phyloP scores from a whole-genome alignment of 2,888 invertebrate genomes.

The Ennomos erosarius region DNA sequence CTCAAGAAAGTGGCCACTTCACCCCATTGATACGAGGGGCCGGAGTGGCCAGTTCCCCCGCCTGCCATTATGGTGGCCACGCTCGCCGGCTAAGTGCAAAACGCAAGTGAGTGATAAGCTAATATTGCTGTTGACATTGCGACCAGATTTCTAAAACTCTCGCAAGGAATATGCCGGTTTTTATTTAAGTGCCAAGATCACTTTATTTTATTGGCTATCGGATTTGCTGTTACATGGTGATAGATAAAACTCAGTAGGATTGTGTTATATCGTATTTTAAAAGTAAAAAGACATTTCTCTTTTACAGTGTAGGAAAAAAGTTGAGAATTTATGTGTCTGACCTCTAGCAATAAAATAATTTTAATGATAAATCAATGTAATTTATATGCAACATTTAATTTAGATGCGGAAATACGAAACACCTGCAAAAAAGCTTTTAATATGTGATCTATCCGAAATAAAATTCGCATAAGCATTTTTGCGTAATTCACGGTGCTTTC shows the following conservation, averaged over 20 bases:
- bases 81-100: constrained; percentile 28
- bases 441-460: neutral
- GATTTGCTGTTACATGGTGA: neutral
- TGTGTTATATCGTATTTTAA: too few relatives aligned
- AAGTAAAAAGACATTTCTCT: too few relatives aligned
- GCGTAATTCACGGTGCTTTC: constrained; percentile 41
- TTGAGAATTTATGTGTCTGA: too few relatives aligned
- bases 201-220: constrained; percentile 2
- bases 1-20: constrained; percentile 33
- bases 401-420: too few relatives aligned
- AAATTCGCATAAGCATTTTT: constrained; percentile 11
- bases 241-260: too few relatives aligned
- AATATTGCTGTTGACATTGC: constrained; percentile 36
- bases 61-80: constrained; percentile 13
- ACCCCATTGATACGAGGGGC: constrained; percentile 27
- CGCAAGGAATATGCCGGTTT: constrained; percentile 4
- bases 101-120: constrained; percentile 39
- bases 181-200: constrained; percentile 22
- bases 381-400: too few relatives aligned
- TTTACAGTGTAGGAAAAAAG: too few relatives aligned
- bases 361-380: too few relatives aligned
- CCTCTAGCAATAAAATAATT: too few relatives aligned
- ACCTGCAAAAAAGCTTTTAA: neutral
- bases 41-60: constrained; percentile 3
- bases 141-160: constrained; percentile 22